Evolutionary conservation across 2,888 invertebrate genomes (phyloP).

Genomic region (Dermolepida albohirtum): DNA sequence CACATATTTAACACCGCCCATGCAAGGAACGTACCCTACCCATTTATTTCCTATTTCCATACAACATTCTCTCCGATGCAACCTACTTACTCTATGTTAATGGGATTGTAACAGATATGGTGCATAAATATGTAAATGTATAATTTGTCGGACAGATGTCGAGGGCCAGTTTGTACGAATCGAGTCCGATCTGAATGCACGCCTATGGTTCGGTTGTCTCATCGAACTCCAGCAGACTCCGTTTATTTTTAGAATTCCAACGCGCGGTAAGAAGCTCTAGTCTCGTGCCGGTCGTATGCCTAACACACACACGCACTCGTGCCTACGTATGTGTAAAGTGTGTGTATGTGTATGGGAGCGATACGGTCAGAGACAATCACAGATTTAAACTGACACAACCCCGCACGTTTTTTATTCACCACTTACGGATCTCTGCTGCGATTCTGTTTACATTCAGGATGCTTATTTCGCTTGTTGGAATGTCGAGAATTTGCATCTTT

Average conservation of each 20-base stretch:
- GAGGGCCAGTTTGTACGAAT: slow-evolving; percentile 25
- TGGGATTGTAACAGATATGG: slow-evolving; percentile 44
- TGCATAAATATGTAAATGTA: slow-evolving; percentile 45
- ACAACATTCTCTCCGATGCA: slow-evolving; percentile 40
- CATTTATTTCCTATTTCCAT: slow-evolving; percentile 44
- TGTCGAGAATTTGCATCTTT: too few relatives aligned
- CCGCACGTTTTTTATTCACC: slow-evolving; percentile 3
- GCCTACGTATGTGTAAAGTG: slow-evolving; percentile 40
- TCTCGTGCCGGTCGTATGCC: slow-evolving; percentile 50
- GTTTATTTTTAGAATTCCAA: slow-evolving; percentile 49
- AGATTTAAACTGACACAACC: slow-evolving; percentile 43
- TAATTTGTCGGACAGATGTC: slow-evolving; percentile 45
- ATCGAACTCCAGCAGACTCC: slow-evolving; percentile 44
- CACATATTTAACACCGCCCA: slow-evolving; percentile 42
- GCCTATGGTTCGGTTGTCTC: slow-evolving; percentile 45
- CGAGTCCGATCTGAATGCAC: slow-evolving; percentile 39
- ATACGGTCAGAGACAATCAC: too few relatives aligned
- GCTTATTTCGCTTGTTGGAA: too few relatives aligned
- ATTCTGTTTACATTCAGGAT: too few relatives aligned
- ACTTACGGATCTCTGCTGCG: too few relatives aligned
- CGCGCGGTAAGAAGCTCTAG: slow-evolving; percentile 45
- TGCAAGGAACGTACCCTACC: slow-evolving; percentile 41
- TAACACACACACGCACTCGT: slow-evolving; percentile 44
- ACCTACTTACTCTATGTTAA: slow-evolving; percentile 44
- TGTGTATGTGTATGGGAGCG: slow-evolving; percentile 2